Base-by-base conservation (phyloP, 2,797 vertebrate species). In the Okamejei kenojei region DNA sequence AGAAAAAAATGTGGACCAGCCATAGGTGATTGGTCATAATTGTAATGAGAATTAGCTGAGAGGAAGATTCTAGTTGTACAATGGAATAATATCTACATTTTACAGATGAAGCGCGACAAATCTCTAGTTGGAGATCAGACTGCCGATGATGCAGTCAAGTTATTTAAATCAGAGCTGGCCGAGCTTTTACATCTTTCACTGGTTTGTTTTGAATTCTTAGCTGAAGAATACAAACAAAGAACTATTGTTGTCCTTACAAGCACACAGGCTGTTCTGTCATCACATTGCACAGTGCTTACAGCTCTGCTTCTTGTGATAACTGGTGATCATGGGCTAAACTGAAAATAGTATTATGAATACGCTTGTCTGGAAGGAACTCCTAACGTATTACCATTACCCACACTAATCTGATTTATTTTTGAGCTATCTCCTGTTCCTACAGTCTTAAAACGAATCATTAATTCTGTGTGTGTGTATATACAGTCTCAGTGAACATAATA, bases 191-290 rank as follows among this genome's bases (percentile, higher is more conserved):
- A 38, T 90, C 38, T 73, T 54, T 29, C 23, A 7, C 90, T 9
- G 6, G 38, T 73, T 74, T 91, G 71, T 38, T 74, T 71, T 91
- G 90, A 91, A 38, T 74, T 74, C 13, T 29, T 74, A 54, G 21
- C 23, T 91, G 68, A 74, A 74, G 68, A 74, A 45, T 74, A 91
- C 38, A 65, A 73, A 74, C 90, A 91, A 91, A 45, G 35, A 38
- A 54, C 65, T 26, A 6, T 91, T 91, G 90, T 91, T 91, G n/a
- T 4, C 71, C 73, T 91, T 38, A 54, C 21, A 74, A 91, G 90
- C 29, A 13, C 38, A 74, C 32, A 74, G 71, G 26, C 68, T 91
- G 68, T 74, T 91, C 23, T 73, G 68, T 26, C 90, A 54, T 91
- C 90, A 74, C 84, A 88, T 65, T 19, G 29, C 29, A n/a, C 90